These are phyloP conservation scores for Fulica atra DNA, from an alignment of 2,113 vertebrate genomes.

Conservation along the genomic window DNA sequence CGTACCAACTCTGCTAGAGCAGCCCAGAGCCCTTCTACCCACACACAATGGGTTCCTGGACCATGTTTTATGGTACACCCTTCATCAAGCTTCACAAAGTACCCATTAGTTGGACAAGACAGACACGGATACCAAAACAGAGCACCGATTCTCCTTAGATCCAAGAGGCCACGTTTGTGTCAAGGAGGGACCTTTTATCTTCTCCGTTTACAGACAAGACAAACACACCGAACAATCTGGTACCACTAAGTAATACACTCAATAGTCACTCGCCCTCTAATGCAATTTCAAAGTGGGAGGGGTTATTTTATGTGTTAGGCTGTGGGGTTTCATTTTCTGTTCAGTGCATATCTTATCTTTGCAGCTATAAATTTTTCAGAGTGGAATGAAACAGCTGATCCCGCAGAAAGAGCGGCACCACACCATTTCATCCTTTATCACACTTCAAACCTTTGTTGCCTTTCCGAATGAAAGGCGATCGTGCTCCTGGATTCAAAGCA, in stretches of 20 bases:
- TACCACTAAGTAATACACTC: not conserved
- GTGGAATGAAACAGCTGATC: not conserved
- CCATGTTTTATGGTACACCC: not conserved
- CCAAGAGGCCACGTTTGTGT: not conserved
- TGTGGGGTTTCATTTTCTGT: too few species aligned
- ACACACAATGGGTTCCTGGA: accelerated
- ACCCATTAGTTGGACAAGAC: not conserved
- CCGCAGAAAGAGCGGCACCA: not conserved
- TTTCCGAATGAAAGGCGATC: not conserved
- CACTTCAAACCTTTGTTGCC: not conserved
- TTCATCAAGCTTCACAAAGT: not conserved
- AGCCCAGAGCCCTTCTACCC: not conserved
- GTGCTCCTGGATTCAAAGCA: not conserved
- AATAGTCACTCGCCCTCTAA: not conserved
- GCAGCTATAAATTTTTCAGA: not conserved
- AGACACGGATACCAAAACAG: not conserved
- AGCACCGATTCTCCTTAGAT: not conserved
- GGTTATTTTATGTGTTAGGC: not conserved
- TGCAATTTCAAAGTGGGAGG: not conserved
- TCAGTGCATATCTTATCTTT: not conserved
- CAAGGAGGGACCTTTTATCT: not conserved
- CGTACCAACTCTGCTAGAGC: accelerated
- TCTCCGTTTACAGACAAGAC: not conserved
- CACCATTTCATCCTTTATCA: not conserved
- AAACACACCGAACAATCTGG: not conserved